phyloP scores from a whole-genome alignment of 1,140 invertebrate species.

The Oreohelix idahoensis region DNA sequence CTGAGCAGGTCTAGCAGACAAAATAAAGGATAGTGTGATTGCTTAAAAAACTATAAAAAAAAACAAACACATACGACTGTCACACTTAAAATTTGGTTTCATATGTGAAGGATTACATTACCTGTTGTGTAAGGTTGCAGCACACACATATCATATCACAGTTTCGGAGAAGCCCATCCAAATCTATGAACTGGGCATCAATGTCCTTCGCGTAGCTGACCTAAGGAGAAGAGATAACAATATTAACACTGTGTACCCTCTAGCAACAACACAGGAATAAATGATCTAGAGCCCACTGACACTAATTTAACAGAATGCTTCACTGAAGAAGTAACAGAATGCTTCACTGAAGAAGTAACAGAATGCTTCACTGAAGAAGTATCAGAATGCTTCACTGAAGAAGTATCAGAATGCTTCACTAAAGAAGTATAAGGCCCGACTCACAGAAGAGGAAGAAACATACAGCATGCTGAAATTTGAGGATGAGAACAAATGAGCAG shows the following conservation, averaged over 20 bases:
- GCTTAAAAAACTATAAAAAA: no score
- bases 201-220: constrained; percentile 76
- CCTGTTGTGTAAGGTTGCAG: constrained; percentile 62
- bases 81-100: neutral
- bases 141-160: constrained; percentile 70
- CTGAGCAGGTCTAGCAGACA: no score
- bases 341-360: no score
- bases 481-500: no score
- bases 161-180: constrained; percentile 62
- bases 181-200: constrained; percentile 80
- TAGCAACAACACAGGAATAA: neutral
- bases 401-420: no score
- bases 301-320: neutral
- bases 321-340: no score
- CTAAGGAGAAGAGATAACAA: neutral
- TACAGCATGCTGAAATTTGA: no score
- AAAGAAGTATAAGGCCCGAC: no score
- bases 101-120: constrained; percentile 8
- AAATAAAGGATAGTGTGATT: no score
- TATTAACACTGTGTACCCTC: neutral
- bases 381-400: no score
- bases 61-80: neutral
- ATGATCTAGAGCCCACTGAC: neutral
- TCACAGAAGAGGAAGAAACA: no score
- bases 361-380: neutral